Percentiles rank a stretch among this genome's conserved stretches.
Conservation (phyloP, 2,888 invertebrate species). For the Cyaniris semiargus region DNA sequence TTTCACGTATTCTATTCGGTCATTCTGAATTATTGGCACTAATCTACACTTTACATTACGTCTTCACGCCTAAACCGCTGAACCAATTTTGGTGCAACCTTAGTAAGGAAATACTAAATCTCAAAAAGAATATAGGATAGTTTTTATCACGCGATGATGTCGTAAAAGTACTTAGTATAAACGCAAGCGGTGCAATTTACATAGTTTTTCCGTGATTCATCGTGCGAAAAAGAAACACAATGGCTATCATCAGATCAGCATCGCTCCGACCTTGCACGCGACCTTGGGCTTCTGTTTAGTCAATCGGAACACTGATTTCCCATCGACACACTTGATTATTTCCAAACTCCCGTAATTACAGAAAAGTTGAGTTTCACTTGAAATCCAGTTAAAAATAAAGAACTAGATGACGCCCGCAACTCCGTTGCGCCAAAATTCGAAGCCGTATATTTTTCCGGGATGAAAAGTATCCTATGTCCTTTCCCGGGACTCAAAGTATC, state of each 20-base stretch:
- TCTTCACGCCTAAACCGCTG: too few species aligned
- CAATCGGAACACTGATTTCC: background rate
- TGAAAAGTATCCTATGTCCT: too few species aligned
- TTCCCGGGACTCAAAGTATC: too few species aligned
- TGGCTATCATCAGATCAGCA: background rate
- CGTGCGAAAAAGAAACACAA: conserved; percentile 12
- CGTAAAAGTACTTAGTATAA: conserved; percentile 8
- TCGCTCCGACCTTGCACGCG: background rate
- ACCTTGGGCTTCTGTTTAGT: background rate
- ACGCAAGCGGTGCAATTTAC: conserved; percentile 14
- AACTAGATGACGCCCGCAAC: too few species aligned
- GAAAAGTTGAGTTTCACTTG: background rate
- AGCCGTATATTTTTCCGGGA: too few species aligned
- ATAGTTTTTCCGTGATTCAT: background rate
- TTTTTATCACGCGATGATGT: background rate
- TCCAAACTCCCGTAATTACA: background rate
- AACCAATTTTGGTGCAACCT: too few species aligned
- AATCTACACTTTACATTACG: too few species aligned
- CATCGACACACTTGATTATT: conserved; percentile 18
- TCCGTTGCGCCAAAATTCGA: too few species aligned
- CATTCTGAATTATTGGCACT: too few species aligned
- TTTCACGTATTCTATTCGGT: too few species aligned
- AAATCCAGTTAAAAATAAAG: background rate
- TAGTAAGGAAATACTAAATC: too few species aligned
- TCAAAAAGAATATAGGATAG: too few species aligned